A percentile compares a stretch with the other conserved stretches of the same genome.
phyloP scores from a whole-genome alignment of 2,888 invertebrate genomes.

The Hymenopus coronatus region DNA sequence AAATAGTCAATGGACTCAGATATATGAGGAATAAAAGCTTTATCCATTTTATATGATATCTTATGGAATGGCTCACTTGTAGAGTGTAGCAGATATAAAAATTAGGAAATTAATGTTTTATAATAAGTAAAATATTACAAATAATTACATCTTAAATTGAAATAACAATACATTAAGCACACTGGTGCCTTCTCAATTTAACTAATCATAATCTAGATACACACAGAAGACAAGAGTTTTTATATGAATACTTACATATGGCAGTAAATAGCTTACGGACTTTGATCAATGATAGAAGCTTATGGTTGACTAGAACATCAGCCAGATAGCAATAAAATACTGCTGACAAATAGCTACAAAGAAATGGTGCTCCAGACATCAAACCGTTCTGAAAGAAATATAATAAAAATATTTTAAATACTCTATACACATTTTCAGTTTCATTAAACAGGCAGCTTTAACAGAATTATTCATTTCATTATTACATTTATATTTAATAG shows the following conservation, averaged over 20 bases:
- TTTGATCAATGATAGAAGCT: slow-evolving; percentile 60
- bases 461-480: too few relatives aligned
- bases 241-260: slow-evolving; percentile 48
- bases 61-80: too few relatives aligned
- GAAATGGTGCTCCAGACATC: slow-evolving; percentile 65
- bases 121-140: not conserved
- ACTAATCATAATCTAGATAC: not conserved
- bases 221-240: not conserved
- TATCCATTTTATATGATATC: too few relatives aligned
- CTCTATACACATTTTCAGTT: too few relatives aligned
- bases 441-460: too few relatives aligned
- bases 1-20: too few relatives aligned
- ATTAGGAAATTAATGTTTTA: not conserved
- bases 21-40: too few relatives aligned
- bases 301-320: slow-evolving; percentile 58
- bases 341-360: slow-evolving; percentile 67
- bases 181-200: not conserved
- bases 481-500: too few relatives aligned
- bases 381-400: slow-evolving; percentile 58
- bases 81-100: not conserved
- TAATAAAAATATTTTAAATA: too few relatives aligned
- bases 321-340: slow-evolving; percentile 68
- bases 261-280: slow-evolving; percentile 67
- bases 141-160: not conserved
- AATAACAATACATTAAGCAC: not conserved